These are phyloP conservation scores for Brachypalpus laphriformis DNA, from an alignment of 2,888 invertebrate species.

Conservation along the genomic window DNA sequence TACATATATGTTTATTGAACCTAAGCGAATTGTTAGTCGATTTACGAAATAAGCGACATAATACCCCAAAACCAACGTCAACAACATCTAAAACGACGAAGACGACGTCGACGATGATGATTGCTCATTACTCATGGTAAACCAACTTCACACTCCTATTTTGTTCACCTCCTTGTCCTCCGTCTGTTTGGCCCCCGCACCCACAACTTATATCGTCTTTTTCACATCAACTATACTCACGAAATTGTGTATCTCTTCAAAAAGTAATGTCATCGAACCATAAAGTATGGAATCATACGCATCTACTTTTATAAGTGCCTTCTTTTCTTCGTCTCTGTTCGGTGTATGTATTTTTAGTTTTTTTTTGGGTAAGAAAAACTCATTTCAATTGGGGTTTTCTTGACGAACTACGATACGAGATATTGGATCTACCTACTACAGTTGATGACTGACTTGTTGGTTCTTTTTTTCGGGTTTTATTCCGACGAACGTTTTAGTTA, in stretches of 20 bases:
- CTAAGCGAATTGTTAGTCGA: conserved; percentile 61
- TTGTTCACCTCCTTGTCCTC: conserved; percentile 30
- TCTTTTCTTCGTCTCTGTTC: conserved; percentile 32
- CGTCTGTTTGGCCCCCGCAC: conserved; percentile 21
- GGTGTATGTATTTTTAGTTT: not conserved
- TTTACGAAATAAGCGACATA: conserved; percentile 63
- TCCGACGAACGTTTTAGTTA: conserved; percentile 66
- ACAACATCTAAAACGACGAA: conserved; percentile 12
- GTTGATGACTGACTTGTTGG: conserved; percentile 47
- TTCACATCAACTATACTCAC: conserved; percentile 56
- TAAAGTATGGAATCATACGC: conserved; percentile 75
- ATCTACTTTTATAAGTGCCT: conserved; percentile 66
- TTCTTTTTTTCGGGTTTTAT: conserved; percentile 56
- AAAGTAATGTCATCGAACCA: conserved; percentile 81
- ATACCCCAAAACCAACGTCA: conserved; percentile 38
- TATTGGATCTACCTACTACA: conserved; percentile 46
- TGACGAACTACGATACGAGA: conserved; percentile 35
- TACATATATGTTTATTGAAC: conserved; percentile 55
- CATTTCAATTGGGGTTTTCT: conserved; percentile 67
- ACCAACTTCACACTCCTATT: conserved; percentile 69
- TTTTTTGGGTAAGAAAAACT: conserved; percentile 55
- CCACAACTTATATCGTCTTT: conserved; percentile 41
- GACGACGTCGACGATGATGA: conserved; percentile 41
- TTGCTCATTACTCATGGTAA: conserved; percentile 69
- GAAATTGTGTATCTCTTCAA: conserved; percentile 71